Conservation (phyloP, 2,797 vertebrate species). For the Danio kyathit region DNA sequence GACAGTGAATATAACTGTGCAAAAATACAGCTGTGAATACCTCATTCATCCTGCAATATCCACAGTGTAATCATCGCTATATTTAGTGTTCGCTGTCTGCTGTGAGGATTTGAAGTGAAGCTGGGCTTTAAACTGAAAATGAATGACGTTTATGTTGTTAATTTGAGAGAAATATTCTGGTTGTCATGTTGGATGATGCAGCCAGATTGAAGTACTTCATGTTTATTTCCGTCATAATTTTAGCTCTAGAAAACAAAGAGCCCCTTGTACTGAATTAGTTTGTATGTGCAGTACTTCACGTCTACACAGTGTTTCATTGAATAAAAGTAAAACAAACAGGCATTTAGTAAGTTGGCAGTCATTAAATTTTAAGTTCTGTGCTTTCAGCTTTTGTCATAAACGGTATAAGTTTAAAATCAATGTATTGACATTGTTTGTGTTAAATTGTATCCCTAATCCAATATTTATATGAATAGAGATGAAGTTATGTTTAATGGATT, state of each 20-base stretch:
- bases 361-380: conserved; percentile 32
- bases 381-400: conserved; percentile 1
- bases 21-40: conserved; percentile 16
- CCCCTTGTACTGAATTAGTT: conserved; percentile 45
- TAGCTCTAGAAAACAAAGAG: conserved; percentile 32
- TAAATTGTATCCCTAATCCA: conserved; percentile 25
- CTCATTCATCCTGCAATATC: neutral
- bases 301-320: conserved; percentile 31
- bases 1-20: conserved; percentile 10
- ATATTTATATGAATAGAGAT: neutral
- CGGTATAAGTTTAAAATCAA: conserved; percentile 2
- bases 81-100: neutral
- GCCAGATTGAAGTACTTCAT: conserved; percentile 3
- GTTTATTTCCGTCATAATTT: conserved; percentile 41
- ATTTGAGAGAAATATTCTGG: conserved; percentile 19
- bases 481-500: too few species aligned
- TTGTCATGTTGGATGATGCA: conserved; percentile 7
- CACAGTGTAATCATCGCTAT: neutral
- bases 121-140: conserved; percentile 22
- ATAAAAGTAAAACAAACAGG: conserved; percentile 30
- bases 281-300: conserved; percentile 27
- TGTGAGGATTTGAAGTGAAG: neutral
- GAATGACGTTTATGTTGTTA: neutral
- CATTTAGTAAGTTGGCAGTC: conserved; percentile 30
- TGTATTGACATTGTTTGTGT: conserved; percentile 11